phyloP scores from a whole-genome alignment of 1,140 invertebrate species.

The Drosophila ficusphila region DNA sequence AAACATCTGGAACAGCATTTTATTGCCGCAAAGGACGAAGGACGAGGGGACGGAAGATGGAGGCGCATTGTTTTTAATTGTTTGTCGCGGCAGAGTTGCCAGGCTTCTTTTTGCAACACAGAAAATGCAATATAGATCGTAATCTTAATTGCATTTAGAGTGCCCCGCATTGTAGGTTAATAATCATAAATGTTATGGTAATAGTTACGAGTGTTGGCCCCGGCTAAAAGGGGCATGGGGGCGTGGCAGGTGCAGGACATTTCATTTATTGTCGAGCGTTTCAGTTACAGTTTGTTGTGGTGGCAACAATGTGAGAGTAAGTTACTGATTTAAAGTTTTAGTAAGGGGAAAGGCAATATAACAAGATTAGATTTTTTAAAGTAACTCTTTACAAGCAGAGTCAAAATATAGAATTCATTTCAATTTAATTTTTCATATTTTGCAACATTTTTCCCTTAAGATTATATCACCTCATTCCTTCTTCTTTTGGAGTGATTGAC shows the following conservation, averaged over 20 bases:
- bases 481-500: constrained; percentile 59
- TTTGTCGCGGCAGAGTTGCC: constrained; percentile 69
- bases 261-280: constrained; percentile 25
- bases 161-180: constrained; percentile 82
- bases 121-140: constrained; percentile 75
- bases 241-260: constrained; percentile 38
- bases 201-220: constrained; percentile 55
- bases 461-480: not conserved
- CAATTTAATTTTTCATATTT: constrained; percentile 35
- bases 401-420: not conserved
- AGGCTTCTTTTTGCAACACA: constrained; percentile 50
- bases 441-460: constrained; percentile 4
- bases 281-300: constrained; percentile 46
- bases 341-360: not conserved
- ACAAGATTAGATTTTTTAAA: too few relatives aligned
- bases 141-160: constrained; percentile 82
- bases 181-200: constrained; percentile 82
- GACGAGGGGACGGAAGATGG: not conserved
- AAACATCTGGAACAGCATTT: constrained; percentile 79
- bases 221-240: not conserved
- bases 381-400: too few relatives aligned
- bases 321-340: constrained; percentile 26
- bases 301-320: constrained; percentile 45
- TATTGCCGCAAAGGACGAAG: constrained; percentile 42
- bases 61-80: constrained; percentile 79